Conservation (phyloP, 92 coral and sea anemone genomes). For the Siderastrea siderea region DNA sequence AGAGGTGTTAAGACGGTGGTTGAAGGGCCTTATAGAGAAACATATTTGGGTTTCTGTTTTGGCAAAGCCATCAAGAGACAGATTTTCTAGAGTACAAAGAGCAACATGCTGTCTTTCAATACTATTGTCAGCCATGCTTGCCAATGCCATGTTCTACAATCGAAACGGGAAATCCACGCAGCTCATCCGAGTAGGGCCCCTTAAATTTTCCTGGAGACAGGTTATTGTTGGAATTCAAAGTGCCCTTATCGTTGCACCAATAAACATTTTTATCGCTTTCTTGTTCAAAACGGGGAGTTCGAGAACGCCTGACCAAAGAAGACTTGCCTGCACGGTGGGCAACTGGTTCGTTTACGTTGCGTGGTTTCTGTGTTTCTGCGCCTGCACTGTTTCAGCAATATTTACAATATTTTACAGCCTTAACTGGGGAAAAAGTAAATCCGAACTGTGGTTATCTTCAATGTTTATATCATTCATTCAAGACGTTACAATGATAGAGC, state of each 20-base stretch:
- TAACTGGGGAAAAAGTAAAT: slow-evolving; percentile 74
- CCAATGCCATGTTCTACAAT: slow-evolving; percentile 84
- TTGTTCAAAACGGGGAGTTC: slow-evolving; percentile 58
- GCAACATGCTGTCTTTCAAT: slow-evolving; percentile 76
- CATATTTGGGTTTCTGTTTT: slow-evolving; percentile 80
- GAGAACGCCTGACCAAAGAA: not conserved
- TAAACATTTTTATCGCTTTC: slow-evolving; percentile 67
- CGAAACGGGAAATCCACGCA: slow-evolving; percentile 21
- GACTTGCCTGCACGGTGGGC: not conserved
- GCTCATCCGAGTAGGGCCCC: slow-evolving; percentile 77
- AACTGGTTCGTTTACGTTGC: slow-evolving; percentile 55
- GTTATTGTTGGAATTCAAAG: slow-evolving; percentile 72
- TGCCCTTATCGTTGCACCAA: slow-evolving; percentile 76
- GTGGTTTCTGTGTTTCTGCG: slow-evolving; percentile 76
- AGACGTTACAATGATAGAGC: slow-evolving; percentile 75
- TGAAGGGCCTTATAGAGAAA: slow-evolving; percentile 48
- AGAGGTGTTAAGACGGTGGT: slow-evolving; percentile 44
- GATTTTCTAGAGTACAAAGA: slow-evolving; percentile 76
- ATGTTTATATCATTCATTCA: slow-evolving; percentile 78
- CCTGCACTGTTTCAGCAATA: slow-evolving; percentile 66
- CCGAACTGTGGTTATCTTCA: slow-evolving; percentile 85
- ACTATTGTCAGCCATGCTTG: slow-evolving; percentile 74
- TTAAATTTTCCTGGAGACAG: slow-evolving; percentile 80
- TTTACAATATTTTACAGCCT: slow-evolving; percentile 85
- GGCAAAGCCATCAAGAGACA: slow-evolving; percentile 57